phyloP scores from a whole-genome alignment of 2,797 vertebrate genomes.

The Pyrocephalus nanus region DNA sequence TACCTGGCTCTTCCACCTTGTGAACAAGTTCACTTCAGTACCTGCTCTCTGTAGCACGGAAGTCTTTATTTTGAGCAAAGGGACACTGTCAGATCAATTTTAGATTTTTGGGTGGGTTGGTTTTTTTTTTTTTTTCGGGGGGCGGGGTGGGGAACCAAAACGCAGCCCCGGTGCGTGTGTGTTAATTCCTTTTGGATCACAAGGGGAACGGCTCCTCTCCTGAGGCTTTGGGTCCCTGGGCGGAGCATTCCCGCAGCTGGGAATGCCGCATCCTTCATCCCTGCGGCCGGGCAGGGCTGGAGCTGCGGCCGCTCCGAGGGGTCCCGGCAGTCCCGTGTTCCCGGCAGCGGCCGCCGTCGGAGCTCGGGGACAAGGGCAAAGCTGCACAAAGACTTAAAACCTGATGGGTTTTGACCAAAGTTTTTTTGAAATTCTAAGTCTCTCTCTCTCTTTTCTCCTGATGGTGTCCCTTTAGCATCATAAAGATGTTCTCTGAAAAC shows the following conservation, averaged over 20 bases:
- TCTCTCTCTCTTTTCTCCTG: conserved; percentile 53
- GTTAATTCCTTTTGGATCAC: not conserved
- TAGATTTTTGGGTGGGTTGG: not conserved
- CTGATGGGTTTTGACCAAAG: not conserved
- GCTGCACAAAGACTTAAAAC: not conserved
- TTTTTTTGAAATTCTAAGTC: not conserved
- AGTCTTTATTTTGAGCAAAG: conserved; percentile 74
- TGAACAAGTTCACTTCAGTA: conserved; percentile 21
- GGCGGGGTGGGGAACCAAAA: not conserved
- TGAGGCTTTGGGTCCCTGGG: not conserved
- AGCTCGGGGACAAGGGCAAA: not conserved
- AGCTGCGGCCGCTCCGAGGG: fast-evolving
- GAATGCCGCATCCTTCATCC: not conserved
- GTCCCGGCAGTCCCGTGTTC: not conserved
- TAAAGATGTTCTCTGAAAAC: conserved; percentile 66
- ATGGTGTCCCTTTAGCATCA: conserved; percentile 64
- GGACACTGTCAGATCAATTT: conserved; percentile 34
- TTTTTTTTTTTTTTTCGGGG: too few species aligned
- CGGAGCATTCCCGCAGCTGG: not conserved
- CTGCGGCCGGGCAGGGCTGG: not conserved
- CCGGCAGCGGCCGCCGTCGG: not conserved
- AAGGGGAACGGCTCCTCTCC: not conserved
- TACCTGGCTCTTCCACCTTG: not conserved
- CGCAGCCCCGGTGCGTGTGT: not conserved
- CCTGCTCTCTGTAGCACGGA: conserved; percentile 2